These are phyloP conservation scores for Matsumyia berberina DNA, from an alignment of 2,888 invertebrate genomes.

Conservation along the genomic window DNA sequence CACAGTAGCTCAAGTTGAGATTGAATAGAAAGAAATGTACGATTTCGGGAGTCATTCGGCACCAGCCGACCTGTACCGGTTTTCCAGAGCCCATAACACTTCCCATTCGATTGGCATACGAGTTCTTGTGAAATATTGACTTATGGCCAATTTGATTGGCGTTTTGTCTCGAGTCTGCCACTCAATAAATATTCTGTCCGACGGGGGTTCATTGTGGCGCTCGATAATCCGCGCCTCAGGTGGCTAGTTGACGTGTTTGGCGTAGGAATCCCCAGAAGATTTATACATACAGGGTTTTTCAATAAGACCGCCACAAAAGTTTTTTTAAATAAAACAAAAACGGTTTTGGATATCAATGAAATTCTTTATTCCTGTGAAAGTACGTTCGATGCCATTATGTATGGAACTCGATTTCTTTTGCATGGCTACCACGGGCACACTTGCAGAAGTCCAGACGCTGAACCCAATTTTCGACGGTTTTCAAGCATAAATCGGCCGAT, in stretches of 20 bases:
- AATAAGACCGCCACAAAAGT: too few species aligned
- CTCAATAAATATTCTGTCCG: background rate
- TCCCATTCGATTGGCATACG: background rate
- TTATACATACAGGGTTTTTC: too few species aligned
- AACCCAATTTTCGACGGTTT: too few species aligned
- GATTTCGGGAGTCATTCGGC: constrained; percentile 3
- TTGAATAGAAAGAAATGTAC: background rate
- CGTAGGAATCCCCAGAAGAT: constrained; percentile 6
- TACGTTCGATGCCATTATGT: too few species aligned
- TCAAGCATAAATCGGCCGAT: too few species aligned
- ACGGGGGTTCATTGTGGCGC: background rate
- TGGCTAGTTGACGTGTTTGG: constrained; percentile 1
- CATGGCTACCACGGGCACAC: too few species aligned
- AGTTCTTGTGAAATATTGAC: constrained; percentile 15
- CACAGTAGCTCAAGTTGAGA: constrained; percentile 1
- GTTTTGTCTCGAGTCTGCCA: background rate
- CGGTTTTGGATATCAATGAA: too few species aligned
- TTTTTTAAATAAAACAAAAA: too few species aligned
- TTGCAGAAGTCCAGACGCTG: too few species aligned
- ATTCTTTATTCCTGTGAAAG: too few species aligned
- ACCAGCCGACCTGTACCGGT: constrained; percentile 15
- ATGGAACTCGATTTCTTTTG: too few species aligned
- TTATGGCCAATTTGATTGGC: constrained; percentile 11
- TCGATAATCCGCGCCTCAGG: background rate
- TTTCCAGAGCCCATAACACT: constrained; percentile 19